A percentile compares a stretch with the other conserved stretches of the same genome.
phyloP scores from a whole-genome alignment of 1,140 invertebrate species.

The Campoletis sonorensis region DNA sequence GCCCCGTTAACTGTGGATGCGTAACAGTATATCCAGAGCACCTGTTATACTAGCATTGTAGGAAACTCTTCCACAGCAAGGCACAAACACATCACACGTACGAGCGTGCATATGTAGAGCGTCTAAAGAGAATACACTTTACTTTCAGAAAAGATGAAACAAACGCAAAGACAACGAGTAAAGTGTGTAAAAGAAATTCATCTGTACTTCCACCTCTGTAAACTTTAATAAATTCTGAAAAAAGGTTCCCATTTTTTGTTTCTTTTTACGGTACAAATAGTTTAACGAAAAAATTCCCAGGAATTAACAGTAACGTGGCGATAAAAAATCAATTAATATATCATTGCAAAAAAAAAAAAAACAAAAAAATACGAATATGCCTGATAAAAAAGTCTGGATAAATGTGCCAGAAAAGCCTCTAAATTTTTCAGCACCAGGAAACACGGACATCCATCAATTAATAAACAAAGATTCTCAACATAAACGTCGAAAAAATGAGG shows the following conservation, averaged over 20 bases:
- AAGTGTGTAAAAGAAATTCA: not conserved
- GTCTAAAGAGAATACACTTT: not conserved
- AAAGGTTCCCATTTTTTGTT: not conserved
- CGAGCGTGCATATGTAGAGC: not conserved
- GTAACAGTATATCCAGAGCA: conserved; percentile 48
- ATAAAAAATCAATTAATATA: too few relatives aligned
- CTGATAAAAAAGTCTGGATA: too few relatives aligned
- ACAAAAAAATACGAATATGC: not conserved
- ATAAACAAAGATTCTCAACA: too few relatives aligned
- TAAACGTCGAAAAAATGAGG: too few relatives aligned
- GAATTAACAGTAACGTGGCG: too few relatives aligned
- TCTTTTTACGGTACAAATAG: not conserved
- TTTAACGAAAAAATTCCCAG: too few relatives aligned
- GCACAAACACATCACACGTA: not conserved
- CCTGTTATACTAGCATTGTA: conserved; percentile 35
- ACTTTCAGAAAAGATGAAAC: not conserved
- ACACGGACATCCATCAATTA: too few relatives aligned
- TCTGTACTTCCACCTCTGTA: not conserved
- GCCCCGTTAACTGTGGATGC: conserved; percentile 53
- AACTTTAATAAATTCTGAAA: not conserved
- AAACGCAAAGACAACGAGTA: not conserved
- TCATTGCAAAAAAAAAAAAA: too few relatives aligned
- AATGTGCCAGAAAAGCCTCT: too few relatives aligned
- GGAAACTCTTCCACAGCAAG: not conserved
- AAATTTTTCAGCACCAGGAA: too few relatives aligned